These are phyloP conservation scores for Alligator mississippiensis DNA, from an alignment of 2,113 vertebrate genomes.

Conservation along the genomic window DNA sequence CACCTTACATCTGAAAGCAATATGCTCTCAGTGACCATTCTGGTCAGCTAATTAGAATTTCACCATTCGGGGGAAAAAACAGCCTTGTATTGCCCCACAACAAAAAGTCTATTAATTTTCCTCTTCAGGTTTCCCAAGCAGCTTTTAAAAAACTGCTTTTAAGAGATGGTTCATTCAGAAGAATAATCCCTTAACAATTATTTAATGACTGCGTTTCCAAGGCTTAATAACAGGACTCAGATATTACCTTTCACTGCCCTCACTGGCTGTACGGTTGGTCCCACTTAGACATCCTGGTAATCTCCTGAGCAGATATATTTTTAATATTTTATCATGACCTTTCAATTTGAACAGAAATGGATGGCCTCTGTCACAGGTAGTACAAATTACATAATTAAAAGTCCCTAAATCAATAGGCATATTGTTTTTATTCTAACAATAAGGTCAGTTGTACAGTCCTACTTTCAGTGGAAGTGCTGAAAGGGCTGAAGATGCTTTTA, in stretches of 20 bases:
- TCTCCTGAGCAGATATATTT: not conserved
- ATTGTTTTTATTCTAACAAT: not conserved
- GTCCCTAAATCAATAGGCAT: not conserved
- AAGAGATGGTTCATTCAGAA: not conserved
- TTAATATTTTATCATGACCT: not conserved
- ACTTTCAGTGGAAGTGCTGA: not conserved
- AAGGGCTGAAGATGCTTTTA: not conserved
- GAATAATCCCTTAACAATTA: not conserved
- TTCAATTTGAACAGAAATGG: not conserved
- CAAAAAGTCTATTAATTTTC: no score
- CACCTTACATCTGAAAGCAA: not conserved
- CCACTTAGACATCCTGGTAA: not conserved
- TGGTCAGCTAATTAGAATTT: not conserved
- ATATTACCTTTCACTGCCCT: not conserved
- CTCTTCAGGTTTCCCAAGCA: not conserved
- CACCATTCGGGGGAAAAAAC: not conserved
- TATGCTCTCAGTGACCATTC: not conserved
- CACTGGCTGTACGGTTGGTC: not conserved
- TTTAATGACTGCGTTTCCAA: not conserved
- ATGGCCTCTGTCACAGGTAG: not conserved
- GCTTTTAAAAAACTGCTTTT: not conserved
- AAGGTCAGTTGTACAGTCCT: not conserved
- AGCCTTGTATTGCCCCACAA: no score
- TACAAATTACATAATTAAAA: not conserved
- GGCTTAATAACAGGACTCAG: not conserved